Conservation (phyloP, 2,113 vertebrate species). For the Centropus unirufus region DNA sequence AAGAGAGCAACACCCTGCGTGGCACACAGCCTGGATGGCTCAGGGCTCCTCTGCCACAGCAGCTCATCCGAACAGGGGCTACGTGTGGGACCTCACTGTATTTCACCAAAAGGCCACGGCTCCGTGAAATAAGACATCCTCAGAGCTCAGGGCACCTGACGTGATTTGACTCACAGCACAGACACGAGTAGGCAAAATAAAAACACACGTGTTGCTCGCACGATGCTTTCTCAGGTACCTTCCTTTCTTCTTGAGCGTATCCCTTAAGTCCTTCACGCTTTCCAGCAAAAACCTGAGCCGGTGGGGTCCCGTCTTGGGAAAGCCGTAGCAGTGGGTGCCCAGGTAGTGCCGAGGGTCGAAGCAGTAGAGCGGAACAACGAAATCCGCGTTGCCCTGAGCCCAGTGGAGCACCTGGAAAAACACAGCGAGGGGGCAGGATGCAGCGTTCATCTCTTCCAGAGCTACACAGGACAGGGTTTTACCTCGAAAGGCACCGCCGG, state of each 20-base stretch:
- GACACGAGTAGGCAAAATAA: fast-evolving
- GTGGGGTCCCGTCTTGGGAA: slow-evolving; percentile 80
- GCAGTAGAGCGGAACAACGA: slow-evolving; percentile 84
- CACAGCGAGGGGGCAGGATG: background rate
- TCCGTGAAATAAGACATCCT: fast-evolving
- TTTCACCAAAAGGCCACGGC: background rate
- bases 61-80: too few relatives aligned
- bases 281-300: slow-evolving; percentile 81
- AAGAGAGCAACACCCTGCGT: fast-evolving
- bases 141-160: background rate
- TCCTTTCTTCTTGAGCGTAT: slow-evolving; percentile 74
- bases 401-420: slow-evolving; percentile 78
- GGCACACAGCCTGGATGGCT: background rate
- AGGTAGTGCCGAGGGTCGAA: slow-evolving; percentile 82
- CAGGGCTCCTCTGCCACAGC: background rate
- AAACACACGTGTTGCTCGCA: fast-evolving
- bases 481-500: fast-evolving
- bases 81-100: fast-evolving
- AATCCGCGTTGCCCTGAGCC: slow-evolving; percentile 79
- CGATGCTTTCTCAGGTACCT: slow-evolving; percentile 61
- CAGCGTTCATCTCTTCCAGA: background rate
- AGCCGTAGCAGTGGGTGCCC: slow-evolving; percentile 75
- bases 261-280: slow-evolving; percentile 79
- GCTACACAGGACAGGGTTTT: fast-evolving
- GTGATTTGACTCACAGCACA: background rate